Base-by-base conservation (phyloP, 2,888 invertebrate genomes). In the Caenorhabditis sp. region DNA sequence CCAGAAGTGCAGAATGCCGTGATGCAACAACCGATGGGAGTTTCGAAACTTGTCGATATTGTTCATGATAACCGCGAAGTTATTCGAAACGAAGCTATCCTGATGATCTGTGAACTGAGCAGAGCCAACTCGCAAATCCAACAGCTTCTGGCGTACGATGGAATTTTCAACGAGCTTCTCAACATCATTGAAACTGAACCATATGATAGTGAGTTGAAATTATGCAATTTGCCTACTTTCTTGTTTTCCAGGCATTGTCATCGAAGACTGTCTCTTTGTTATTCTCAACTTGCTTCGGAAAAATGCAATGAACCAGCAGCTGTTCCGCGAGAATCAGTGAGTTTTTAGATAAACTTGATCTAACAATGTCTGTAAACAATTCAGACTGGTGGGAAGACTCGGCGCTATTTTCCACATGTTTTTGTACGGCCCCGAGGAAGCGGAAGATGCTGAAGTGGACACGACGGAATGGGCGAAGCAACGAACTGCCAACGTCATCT, bases 81-180 rank as follows among this genome's bases (percentile, higher is more conserved):
- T 0, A 79, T 88, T 17, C 79, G 84, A 71, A 89, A 89, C 22
- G 88, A 93, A 92, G 93, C 95, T 0, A 90, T 99, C 9, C 90
- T 99, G 5, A 91, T 99, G 52, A 91, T 99, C 0, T 95, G 95
- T 79, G 95, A 95, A 87, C 90, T 99, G 84, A 97, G 97, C 0
- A 94, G 94, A 92, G 94, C 94, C 13, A 97, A 99, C 91, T 94
- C 96, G 0, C 97, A 90, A 17, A 94, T 99, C 7, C 92, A 92
- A 2, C 93, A 94, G 97, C 97, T 99, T 86, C 96, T 99, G 0
- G 99, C 98, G 0, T 99, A 98, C 90, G 98, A 99, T 90, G 98
- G 97, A 90, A 96, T 96, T 0, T 99, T 99, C 89, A 97, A 97
- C 90, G 92, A 94, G 82, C 91, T 99, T 27, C 94, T 98, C 84